Evolutionary conservation across 2,888 invertebrate species (phyloP).

Genomic region (Argyresthia goedartella): DNA sequence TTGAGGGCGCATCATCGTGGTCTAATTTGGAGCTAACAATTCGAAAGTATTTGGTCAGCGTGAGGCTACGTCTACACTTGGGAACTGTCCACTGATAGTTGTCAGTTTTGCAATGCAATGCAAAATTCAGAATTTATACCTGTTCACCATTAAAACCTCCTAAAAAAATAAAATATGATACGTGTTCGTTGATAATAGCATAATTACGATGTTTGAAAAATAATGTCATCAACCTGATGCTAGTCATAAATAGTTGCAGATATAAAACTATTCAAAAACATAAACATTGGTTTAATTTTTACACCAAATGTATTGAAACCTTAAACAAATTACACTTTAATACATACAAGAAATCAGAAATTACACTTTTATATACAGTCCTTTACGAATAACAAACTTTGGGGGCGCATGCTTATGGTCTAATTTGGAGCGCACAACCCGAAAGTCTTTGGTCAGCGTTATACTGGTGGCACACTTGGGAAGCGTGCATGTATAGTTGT

Average conservation of each 20-base stretch:
- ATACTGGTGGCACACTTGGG: no score
- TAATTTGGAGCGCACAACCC: slow-evolving; percentile 8
- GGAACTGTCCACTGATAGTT: no score
- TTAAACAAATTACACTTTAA: no score
- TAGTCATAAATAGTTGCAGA: no score
- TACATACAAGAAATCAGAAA: neutral
- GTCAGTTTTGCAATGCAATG: no score
- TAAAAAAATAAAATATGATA: slow-evolving; percentile 11
- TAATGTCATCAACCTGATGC: neutral
- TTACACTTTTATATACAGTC: slow-evolving; percentile 4
- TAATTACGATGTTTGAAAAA: slow-evolving; percentile 9
- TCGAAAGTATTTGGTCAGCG: slow-evolving; percentile 3
- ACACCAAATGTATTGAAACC: no score
- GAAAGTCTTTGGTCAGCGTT: slow-evolving; percentile 10
- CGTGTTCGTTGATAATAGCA: slow-evolving; percentile 5
- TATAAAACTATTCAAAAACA: neutral
- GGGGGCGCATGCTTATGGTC: slow-evolving; percentile 17
- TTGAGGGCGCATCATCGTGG: slow-evolving; percentile 14
- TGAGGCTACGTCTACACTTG: slow-evolving; percentile 10
- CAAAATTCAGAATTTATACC: slow-evolving; percentile 13
- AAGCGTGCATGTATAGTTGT: no score
- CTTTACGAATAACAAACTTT: slow-evolving; percentile 17
- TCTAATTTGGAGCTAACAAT: slow-evolving; percentile 5
- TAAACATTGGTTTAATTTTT: neutral
- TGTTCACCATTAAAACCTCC: slow-evolving; percentile 12